These are phyloP conservation scores for Arctia plantaginis DNA, from an alignment of 2,888 invertebrate species.

Conservation along the genomic window DNA sequence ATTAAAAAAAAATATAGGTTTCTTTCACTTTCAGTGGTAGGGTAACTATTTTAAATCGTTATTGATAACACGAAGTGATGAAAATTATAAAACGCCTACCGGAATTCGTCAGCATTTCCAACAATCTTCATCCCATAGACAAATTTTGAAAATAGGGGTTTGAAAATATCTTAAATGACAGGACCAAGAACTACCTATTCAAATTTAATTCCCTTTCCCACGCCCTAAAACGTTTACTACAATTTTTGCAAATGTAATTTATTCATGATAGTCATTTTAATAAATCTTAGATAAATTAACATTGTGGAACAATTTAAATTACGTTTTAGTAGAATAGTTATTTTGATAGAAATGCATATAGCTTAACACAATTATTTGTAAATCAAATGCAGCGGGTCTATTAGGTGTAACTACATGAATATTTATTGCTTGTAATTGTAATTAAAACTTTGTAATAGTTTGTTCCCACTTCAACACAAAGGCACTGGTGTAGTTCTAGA, in stretches of 20 bases:
- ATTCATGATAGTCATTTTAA: constrained; percentile 43
- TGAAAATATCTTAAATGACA: no score
- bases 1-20: no score
- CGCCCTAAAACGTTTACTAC: constrained; percentile 19
- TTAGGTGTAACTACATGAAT: constrained; percentile 10
- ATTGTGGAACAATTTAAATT: constrained; percentile 44
- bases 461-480: neutral
- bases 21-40: no score
- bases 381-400: constrained; percentile 6
- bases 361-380: neutral
- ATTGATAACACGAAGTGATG: neutral
- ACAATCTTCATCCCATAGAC: neutral
- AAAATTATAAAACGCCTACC: neutral
- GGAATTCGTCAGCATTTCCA: neutral
- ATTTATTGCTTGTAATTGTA: constrained; percentile 11
- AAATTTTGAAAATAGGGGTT: no score
- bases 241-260: constrained; percentile 43
- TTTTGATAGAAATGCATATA: constrained; percentile 43
- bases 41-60: neutral
- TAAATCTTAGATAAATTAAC: constrained; percentile 52
- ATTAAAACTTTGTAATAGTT: neutral
- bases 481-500: neutral
- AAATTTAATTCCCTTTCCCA: constrained; percentile 11
- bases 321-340: constrained; percentile 33
- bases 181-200: no score